phyloP scores from a whole-genome alignment of 2,888 invertebrate genomes.

The Phania funesta region DNA sequence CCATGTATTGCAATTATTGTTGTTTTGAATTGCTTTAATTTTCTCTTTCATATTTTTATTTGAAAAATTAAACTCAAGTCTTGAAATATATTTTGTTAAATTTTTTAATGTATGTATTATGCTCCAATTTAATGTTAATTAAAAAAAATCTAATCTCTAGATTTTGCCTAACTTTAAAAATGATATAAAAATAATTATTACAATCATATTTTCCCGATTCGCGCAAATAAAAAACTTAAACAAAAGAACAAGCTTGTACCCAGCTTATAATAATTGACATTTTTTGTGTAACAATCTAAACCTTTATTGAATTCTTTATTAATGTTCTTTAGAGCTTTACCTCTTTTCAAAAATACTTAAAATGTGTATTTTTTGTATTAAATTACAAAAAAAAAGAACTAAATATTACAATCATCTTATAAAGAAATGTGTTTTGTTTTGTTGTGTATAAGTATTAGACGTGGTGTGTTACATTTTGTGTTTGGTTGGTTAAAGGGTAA shows the following conservation, averaged over 20 bases:
- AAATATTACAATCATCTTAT: slow-evolving; percentile 51
- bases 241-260: not conserved
- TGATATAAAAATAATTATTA: too few relatives aligned
- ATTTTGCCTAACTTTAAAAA: too few relatives aligned
- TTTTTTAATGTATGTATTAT: too few relatives aligned
- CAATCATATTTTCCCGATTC: too few relatives aligned
- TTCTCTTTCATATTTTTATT: too few relatives aligned
- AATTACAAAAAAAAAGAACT: slow-evolving; percentile 5
- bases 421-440: slow-evolving; percentile 32
- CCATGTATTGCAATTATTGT: too few relatives aligned
- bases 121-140: too few relatives aligned
- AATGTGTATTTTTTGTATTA: slow-evolving; percentile 27
- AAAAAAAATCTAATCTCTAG: too few relatives aligned
- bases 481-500: slow-evolving; percentile 39
- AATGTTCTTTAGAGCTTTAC: slow-evolving; percentile 49
- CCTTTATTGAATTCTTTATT: slow-evolving; percentile 32
- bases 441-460: slow-evolving; percentile 35
- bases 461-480: slow-evolving; percentile 42
- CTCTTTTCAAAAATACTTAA: slow-evolving; percentile 44
- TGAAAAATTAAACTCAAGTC: too few relatives aligned
- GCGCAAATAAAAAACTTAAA: not conserved
- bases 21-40: too few relatives aligned
- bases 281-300: slow-evolving; percentile 21
- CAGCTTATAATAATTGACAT: not conserved
- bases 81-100: too few relatives aligned